phyloP scores from a whole-genome alignment of 2,113 vertebrate genomes.

The Malurus melanocephalus region DNA sequence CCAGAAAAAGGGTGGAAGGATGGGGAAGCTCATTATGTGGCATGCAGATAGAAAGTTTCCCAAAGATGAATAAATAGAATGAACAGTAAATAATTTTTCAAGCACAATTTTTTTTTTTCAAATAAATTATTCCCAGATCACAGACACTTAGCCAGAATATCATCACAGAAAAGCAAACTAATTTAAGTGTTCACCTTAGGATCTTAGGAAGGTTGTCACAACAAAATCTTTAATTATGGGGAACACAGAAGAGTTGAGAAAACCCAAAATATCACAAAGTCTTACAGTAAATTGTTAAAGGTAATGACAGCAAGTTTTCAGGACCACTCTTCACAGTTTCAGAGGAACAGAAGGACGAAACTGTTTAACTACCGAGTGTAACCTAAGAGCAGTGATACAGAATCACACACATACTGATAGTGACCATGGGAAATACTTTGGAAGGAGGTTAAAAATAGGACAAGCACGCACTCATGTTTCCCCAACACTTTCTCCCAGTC shows the following conservation, averaged over 20 bases:
- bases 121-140: not conserved
- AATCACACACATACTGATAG: not conserved
- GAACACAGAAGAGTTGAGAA: not conserved
- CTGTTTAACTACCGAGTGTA: not conserved
- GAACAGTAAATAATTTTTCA: not conserved
- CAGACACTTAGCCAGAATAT: not conserved
- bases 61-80: not conserved
- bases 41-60: not conserved
- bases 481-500: not conserved
- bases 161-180: not conserved
- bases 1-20: not conserved
- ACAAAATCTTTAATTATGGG: not conserved
- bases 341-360: not conserved
- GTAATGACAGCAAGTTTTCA: not conserved
- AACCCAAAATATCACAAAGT: not conserved
- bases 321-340: not conserved
- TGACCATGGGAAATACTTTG: not conserved
- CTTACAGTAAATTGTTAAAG: not conserved
- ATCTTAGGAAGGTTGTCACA: not conserved
- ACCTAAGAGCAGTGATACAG: not conserved
- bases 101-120: not conserved
- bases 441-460: constrained; percentile 1
- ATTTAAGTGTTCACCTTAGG: not conserved
- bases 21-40: not conserved
- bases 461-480: not conserved